Percentiles rank a stretch among this genome's conserved stretches.
Evolutionary conservation across 2,797 vertebrate species (phyloP).

Genomic region (Crenichthys baileyi): DNA sequence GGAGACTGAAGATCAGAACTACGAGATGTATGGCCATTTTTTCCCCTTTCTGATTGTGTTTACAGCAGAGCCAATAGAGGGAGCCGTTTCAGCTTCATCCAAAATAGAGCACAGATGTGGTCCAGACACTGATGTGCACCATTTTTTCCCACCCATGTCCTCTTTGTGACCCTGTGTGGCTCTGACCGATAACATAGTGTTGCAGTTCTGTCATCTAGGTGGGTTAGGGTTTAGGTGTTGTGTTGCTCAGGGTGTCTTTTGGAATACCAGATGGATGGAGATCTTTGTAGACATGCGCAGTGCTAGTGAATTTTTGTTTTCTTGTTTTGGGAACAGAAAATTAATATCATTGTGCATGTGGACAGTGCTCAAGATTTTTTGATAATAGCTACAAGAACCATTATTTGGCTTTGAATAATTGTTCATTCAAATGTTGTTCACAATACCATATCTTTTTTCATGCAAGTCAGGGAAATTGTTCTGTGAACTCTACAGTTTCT

Average conservation of each 20-base stretch:
- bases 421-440: too few relatives aligned
- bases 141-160: too few relatives aligned
- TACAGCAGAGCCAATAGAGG: not conserved
- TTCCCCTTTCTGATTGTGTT: not conserved
- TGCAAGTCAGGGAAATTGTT: not conserved
- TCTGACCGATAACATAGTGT: not conserved
- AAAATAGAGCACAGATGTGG: not conserved
- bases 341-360: not conserved
- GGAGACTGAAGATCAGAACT: conserved; percentile 98
- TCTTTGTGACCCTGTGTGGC: not conserved
- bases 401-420: too few relatives aligned
- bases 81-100: not conserved
- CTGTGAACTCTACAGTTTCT: conserved; percentile 83
- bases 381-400: too few relatives aligned
- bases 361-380: too few relatives aligned
- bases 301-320: not conserved
- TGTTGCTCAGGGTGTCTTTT: not conserved
- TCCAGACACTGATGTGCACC: not conserved
- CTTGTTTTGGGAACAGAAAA: not conserved
- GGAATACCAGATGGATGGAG: not conserved
- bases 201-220: too few relatives aligned
- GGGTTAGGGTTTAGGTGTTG: not conserved
- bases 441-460: not conserved
- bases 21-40: conserved; percentile 86
- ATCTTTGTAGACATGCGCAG: not conserved